Conservation (phyloP, 1,140 invertebrate species). For the Drosophila aff. region DNA sequence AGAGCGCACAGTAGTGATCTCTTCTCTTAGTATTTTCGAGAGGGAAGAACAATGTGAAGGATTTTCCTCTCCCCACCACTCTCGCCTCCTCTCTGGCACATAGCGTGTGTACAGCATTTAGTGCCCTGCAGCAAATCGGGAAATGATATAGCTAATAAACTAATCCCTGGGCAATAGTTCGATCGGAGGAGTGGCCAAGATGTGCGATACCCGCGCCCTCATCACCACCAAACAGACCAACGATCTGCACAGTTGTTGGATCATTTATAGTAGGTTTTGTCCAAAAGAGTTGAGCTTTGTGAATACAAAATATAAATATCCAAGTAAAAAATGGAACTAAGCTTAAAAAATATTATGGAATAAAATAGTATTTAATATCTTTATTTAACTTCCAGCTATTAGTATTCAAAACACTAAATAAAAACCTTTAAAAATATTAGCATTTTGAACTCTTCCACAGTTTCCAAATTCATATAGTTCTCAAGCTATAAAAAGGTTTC, state of each 20-base stretch:
- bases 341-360: not conserved
- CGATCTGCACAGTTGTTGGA: slow-evolving; percentile 83
- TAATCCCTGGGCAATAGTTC: not conserved
- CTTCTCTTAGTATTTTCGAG: not conserved
- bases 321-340: not conserved
- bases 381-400: not conserved
- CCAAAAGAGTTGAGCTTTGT: rapidly evolving
- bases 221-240: slow-evolving; percentile 73
- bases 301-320: not conserved
- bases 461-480: not conserved
- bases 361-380: too few species aligned
- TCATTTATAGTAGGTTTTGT: slow-evolving; percentile 79
- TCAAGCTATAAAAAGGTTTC: not conserved
- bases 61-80: slow-evolving; percentile 24
- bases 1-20: slow-evolving; percentile 3
- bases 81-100: not conserved
- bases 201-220: slow-evolving; percentile 79
- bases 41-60: slow-evolving; percentile 38
- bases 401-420: not conserved
- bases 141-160: slow-evolving; percentile 1
- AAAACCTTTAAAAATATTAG: not conserved
- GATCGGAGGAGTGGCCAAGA: slow-evolving; percentile 34
- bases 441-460: not conserved
- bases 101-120: slow-evolving; percentile 25
- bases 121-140: slow-evolving; percentile 1